Evolutionary conservation across 1,140 invertebrate species (phyloP).

Genomic region (Coptotermes formosanus): DNA sequence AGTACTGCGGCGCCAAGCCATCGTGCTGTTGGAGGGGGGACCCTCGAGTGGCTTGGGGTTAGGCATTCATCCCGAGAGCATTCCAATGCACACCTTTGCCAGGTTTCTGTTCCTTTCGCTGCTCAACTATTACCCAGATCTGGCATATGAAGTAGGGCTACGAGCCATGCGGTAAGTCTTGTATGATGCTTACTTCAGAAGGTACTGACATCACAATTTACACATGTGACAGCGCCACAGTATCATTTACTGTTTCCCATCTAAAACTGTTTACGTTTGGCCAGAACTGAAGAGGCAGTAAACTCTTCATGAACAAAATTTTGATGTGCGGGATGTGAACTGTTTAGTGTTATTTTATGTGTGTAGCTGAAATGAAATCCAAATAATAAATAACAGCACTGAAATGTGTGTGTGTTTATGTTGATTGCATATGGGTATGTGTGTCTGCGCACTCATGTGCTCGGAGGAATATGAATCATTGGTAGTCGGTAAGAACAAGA

Average conservation of each 20-base stretch:
- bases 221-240: no score
- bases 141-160: conserved; percentile 68
- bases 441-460: no score
- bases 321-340: not conserved
- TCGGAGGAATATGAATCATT: no score
- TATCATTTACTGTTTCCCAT: no score
- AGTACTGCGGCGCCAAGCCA: conserved; percentile 58
- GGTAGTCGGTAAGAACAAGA: no score
- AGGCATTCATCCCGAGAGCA: conserved; percentile 71
- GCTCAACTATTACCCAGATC: conserved; percentile 67
- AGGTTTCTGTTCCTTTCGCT: conserved; percentile 75
- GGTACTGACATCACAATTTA: no score
- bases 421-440: no score
- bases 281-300: not conserved
- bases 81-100: conserved; percentile 82
- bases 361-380: no score
- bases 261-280: not conserved
- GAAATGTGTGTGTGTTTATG: no score
- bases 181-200: not conserved
- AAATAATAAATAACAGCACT: no score
- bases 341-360: no score
- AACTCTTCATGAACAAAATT: not conserved
- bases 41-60: conserved; percentile 72
- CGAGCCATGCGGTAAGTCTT: conserved; percentile 55
- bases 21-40: conserved; percentile 66